Conservation (phyloP, 2,113 vertebrate genomes). For the Theristicus caerulescens region DNA sequence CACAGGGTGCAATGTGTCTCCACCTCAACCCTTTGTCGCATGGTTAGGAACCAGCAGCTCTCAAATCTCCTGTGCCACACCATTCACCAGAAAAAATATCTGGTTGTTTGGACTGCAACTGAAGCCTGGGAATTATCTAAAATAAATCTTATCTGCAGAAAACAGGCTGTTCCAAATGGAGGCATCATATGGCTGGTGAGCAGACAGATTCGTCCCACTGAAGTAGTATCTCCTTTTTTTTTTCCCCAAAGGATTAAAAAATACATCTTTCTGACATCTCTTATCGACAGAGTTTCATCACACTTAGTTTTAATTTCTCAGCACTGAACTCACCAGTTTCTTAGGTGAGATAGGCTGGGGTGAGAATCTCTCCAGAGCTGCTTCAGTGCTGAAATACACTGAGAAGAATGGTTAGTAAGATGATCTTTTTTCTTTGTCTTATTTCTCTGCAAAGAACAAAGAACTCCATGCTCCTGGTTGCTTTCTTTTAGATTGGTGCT, state of each 20-base stretch:
- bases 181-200: background rate
- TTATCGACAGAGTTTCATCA: background rate
- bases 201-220: background rate
- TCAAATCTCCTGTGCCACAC: background rate
- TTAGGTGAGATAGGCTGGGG: background rate
- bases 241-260: background rate
- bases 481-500: background rate
- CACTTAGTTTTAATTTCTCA: background rate
- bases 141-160: background rate
- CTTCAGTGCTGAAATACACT: background rate
- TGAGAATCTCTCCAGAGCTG: background rate
- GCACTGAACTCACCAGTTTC: background rate
- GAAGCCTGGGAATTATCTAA: background rate
- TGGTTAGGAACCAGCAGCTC: background rate
- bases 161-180: background rate
- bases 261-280: background rate
- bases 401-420: background rate
- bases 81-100: background rate
- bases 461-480: background rate
- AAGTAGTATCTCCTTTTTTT: background rate
- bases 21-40: background rate
- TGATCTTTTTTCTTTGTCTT: background rate
- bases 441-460: background rate
- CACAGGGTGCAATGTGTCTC: background rate
- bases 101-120: background rate